Conservation (phyloP, 2,888 invertebrate species). For the Gari tellinella region DNA sequence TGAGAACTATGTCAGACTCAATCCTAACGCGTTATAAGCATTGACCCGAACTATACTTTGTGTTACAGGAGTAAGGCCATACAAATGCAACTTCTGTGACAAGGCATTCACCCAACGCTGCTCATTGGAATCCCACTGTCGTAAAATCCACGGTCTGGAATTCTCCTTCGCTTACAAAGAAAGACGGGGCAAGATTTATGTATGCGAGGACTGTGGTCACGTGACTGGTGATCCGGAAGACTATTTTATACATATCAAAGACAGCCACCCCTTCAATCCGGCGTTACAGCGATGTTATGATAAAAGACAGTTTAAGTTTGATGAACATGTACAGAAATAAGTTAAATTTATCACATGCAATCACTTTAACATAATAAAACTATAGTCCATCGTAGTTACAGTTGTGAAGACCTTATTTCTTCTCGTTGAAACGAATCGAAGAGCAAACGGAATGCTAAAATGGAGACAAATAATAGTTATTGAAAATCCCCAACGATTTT, state of each 20-base stretch:
- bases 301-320: conserved; percentile 92
- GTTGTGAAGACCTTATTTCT: too few species aligned
- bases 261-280: conserved; percentile 88
- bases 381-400: too few species aligned
- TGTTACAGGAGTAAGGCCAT: conserved; percentile 93
- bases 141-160: conserved; percentile 98
- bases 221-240: conserved; percentile 98
- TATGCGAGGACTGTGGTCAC: conserved; percentile 99
- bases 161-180: conserved; percentile 99
- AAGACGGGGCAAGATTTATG: conserved; percentile 98
- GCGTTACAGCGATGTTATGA: conserved; percentile 98
- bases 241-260: conserved; percentile 97
- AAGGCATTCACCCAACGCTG: conserved; percentile 99
- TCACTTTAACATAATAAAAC: too few species aligned
- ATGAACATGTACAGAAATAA: not conserved
- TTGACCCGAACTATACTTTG: too few species aligned
- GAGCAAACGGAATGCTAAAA: too few species aligned
- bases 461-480: too few species aligned
- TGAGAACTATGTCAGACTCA: too few species aligned
- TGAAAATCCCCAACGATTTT: too few species aligned
- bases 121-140: conserved; percentile 98
- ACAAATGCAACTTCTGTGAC: conserved; percentile 99
- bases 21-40: too few species aligned
- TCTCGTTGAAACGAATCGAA: too few species aligned
- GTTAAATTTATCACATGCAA: too few species aligned